Base-by-base conservation (phyloP, 2,888 invertebrate species). In the Acrobeloides nanus region DNA sequence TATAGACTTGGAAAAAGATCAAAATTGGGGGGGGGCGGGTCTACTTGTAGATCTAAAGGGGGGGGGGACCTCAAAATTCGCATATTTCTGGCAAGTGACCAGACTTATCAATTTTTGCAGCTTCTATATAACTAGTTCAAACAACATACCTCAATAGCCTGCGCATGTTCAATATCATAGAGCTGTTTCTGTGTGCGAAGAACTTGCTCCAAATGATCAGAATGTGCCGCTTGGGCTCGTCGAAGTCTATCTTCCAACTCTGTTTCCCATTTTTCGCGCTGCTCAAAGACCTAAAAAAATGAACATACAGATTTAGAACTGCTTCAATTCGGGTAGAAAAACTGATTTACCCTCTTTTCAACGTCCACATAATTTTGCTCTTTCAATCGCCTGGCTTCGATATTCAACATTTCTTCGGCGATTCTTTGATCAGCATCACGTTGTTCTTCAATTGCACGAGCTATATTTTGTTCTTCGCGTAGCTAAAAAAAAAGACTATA, bases 211-310 rank as follows among this genome's bases (percentile, higher is more conserved):
- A 59, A 33, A 26, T 59, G 51, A 21, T 59, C 62, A 3, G 59
- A 42, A 31, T 59, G 60, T 26, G 55, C 53, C 10, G 88, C 86
- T 1, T 84, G 82, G 68, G 90, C 89, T 42, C 85, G 81, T 72
- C 85, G 85, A 50, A 95, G 74, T 66, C 88, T 84, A 12, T 82
- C 80, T 35, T 85, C 82, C 47, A 89, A 75, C 52, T 84, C 84
- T 38, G 80, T 50, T 41, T 74, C 73, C 23, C 83, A 80, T 37
- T 34, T 33, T 15, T 43, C 38, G 18, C 48, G 52, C 10, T 53
- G 29, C 29, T 52, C 42, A 29, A 12, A 12, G 31, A 29, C 31
- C 15, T n/a, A 38, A 18, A 7, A 6, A 38, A 38, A 23, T 38
- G 17, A n/a, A n/a, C n/a, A n/a, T n/a, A n/a, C n/a, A n/a, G n/a